Base-by-base conservation (phyloP, 2,888 invertebrate genomes). In the Nematopogon swammerdamellus region DNA sequence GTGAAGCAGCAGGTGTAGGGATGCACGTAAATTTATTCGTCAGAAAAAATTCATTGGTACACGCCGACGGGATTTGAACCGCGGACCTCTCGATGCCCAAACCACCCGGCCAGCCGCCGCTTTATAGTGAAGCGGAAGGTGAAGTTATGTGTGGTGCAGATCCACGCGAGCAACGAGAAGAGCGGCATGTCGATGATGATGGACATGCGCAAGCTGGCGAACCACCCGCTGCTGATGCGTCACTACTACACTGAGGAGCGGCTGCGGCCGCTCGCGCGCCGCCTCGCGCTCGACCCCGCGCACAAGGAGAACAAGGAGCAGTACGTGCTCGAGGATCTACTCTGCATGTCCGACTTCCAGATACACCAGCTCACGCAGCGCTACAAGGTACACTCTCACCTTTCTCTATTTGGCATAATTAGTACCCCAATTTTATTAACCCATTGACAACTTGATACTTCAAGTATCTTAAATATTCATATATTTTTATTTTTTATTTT, bases 131-230 rank as follows among this genome's bases (percentile, higher is more conserved):
- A n/a, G n/a, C n/a, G n/a, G n/a, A n/a, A 8, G 4, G 25, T 25
- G 25, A 6, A 8, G 4, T 4, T 25, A 25, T 25, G 25, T 25
- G 25, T 25, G 25, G n/a, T 25, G n/a, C 63, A 81, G 80, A 72
- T 80, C 54, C 70, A 69, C 57, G 77, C 82, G 1, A 82, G 80
- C 19, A 74, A 70, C 2, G 84, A 85, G 25, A 82, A 84, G 52
- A 85, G 82, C 51, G 88, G 89, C 47, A 83, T 88, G 64, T 83
- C 88, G 0, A 91, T 94, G 81, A 89, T 96, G 87, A 95, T 96
- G 88, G 92, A 95, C 67, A 85, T 98, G 72, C 82, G 97, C 2
- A 97, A 96, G 68, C 81, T 92, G 18, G 93, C 97, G 36, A 97
- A 97, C 76, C 98, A 98, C 72, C 96, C 97, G 0, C 75, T 96